Evolutionary conservation across 35 echinoderm and acorn worm genomes (phyloP).

Genomic region (Lytechinus variegatus): DNA sequence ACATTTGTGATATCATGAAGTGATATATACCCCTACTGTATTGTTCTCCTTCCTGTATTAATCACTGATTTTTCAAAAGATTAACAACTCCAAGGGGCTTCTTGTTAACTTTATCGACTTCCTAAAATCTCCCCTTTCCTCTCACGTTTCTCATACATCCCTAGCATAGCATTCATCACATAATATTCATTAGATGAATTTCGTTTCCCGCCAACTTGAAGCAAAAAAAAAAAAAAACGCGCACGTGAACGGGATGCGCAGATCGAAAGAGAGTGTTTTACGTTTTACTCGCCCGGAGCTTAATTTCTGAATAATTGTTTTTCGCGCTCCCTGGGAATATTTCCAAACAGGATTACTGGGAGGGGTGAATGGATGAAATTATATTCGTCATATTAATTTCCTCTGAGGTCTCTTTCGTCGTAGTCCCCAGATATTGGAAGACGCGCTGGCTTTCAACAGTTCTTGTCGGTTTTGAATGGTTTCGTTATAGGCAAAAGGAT

Average conservation of each 20-base stretch:
- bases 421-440: not conserved
- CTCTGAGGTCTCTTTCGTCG: not conserved
- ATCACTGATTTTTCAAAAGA: not conserved
- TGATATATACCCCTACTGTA: not conserved
- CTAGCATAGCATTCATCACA: not conserved
- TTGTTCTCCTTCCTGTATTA: not conserved
- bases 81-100: not conserved
- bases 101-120: not conserved
- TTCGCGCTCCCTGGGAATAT: not conserved
- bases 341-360: not conserved
- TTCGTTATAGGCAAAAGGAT: not conserved
- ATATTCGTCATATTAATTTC: not conserved
- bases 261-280: no score
- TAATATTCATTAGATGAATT: not conserved
- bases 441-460: not conserved
- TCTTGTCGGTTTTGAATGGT: not conserved
- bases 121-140: not conserved
- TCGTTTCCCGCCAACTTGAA: not conserved
- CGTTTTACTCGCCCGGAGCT: not conserved
- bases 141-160: not conserved
- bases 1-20: not conserved
- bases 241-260: no score
- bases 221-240: not conserved
- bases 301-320: not conserved
- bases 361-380: not conserved